phyloP scores from a whole-genome alignment of 1,140 invertebrate species.

The Cyrtorhinus lividipennis region DNA sequence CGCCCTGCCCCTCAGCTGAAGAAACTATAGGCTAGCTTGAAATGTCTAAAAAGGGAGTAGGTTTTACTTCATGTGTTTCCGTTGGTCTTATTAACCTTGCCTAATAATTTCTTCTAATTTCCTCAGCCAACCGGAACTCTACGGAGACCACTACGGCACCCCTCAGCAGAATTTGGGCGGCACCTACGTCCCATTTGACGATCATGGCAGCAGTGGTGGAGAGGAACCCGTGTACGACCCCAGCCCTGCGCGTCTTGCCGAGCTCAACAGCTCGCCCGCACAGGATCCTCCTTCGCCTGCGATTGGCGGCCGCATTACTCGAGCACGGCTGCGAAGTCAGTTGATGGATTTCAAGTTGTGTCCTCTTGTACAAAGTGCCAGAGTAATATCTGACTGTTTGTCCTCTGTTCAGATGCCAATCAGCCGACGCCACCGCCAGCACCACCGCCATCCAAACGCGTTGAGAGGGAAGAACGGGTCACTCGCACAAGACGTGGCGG shows the following conservation, averaged over 20 bases:
- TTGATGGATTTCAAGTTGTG: neutral
- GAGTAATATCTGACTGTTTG: neutral
- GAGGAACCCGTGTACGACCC: constrained; percentile 2
- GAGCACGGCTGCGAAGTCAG: constrained; percentile 34
- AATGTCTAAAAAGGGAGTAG: no score
- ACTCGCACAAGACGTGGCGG: constrained; percentile 28
- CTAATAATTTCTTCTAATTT: no score
- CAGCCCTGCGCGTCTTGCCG: neutral
- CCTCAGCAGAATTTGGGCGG: neutral
- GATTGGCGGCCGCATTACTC: constrained; percentile 35
- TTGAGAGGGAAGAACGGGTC: constrained; percentile 26
- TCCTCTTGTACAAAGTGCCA: neutral
- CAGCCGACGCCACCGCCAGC: constrained; percentile 28
- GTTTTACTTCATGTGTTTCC: no score
- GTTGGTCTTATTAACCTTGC: no score
- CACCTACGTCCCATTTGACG: neutral
- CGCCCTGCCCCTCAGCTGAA: no score
- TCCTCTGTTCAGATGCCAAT: constrained; percentile 14
- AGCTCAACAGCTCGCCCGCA: neutral
- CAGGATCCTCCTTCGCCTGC: neutral
- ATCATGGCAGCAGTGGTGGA: neutral
- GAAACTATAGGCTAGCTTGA: no score
- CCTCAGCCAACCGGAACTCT: no score
- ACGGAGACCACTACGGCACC: neutral
- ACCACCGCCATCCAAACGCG: constrained; percentile 27